Evolutionary conservation across 92 coral and sea anemone species (phyloP).

Genomic region (Blastomussa wellsi): DNA sequence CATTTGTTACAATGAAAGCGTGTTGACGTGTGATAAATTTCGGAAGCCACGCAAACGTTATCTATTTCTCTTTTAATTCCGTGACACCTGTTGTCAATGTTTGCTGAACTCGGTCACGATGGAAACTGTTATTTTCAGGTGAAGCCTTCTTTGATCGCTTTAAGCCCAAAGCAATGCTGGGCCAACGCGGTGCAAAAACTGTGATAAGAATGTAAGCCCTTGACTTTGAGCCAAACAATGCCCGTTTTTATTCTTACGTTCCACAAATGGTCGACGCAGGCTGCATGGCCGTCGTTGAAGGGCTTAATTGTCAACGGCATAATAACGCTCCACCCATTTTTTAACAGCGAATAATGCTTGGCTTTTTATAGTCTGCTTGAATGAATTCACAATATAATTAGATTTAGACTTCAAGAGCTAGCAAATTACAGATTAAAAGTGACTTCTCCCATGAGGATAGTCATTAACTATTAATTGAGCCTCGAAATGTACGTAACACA

Average conservation of each 20-base stretch:
- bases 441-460: conserved; percentile 89
- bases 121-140: conserved; percentile 35
- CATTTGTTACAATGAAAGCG: conserved; percentile 60
- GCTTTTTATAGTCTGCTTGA: conserved; percentile 89
- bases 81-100: conserved; percentile 58
- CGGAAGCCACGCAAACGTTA: conserved; percentile 57
- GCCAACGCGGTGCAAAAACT: conserved; percentile 35
- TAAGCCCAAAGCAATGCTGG: conserved; percentile 4
- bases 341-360: conserved; percentile 65
- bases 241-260: conserved; percentile 65
- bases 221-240: conserved; percentile 67
- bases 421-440: conserved; percentile 92
- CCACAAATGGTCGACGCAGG: conserved; percentile 53
- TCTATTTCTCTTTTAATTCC: conserved; percentile 32
- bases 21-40: conserved; percentile 51
- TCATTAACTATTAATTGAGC: conserved; percentile 95
- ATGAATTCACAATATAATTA: conserved; percentile 85
- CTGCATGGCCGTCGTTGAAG: conserved; percentile 61
- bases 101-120: conserved; percentile 46
- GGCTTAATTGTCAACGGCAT: conserved; percentile 71
- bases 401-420: conserved; percentile 89
- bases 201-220: conserved; percentile 44
- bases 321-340: conserved; percentile 80
- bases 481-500: conserved; percentile 91
- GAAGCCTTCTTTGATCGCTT: conserved; percentile 2